These are phyloP conservation scores for Mesorhabditis sp. DNA, from an alignment of 2,888 invertebrate genomes.

Conservation along the genomic window DNA sequence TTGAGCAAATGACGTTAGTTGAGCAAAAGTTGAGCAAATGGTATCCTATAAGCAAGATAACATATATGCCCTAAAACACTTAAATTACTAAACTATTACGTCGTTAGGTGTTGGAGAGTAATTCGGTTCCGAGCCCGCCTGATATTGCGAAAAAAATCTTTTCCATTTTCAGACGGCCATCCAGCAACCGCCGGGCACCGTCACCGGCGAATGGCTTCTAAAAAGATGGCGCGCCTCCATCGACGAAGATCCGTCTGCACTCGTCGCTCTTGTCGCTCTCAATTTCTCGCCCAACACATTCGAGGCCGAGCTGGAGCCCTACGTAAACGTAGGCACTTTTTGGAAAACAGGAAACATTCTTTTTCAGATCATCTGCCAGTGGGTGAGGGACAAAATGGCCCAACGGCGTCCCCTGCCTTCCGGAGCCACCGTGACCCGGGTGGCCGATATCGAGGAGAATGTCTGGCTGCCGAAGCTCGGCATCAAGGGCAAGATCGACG, in stretches of 20 bases:
- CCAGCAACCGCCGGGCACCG: background rate
- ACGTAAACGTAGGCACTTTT: constrained; percentile 23
- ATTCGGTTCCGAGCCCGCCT: too few relatives aligned
- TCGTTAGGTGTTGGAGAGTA: too few relatives aligned
- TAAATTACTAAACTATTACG: too few relatives aligned
- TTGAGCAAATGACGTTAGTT: too few relatives aligned
- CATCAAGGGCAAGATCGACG: constrained; percentile 88
- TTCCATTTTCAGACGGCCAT: constrained; percentile 20
- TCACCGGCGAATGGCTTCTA: constrained; percentile 22
- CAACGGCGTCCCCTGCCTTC: background rate
- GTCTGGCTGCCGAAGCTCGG: constrained; percentile 86
- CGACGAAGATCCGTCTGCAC: constrained; percentile 21
- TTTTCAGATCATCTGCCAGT: constrained; percentile 16
- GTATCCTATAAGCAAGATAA: too few relatives aligned
- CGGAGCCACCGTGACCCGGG: constrained; percentile 38
- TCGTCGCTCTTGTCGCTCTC: constrained; percentile 30
- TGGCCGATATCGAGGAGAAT: constrained; percentile 90
- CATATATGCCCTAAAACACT: too few relatives aligned
- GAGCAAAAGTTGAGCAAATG: too few relatives aligned
- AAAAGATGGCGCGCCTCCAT: constrained; percentile 22
- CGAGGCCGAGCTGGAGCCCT: constrained; percentile 33
- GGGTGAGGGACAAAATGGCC: constrained; percentile 19
- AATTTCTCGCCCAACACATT: constrained; percentile 32
- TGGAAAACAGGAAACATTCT: background rate
- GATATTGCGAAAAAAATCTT: background rate